phyloP scores from a whole-genome alignment of 2,113 vertebrate genomes.

The Gila orcuttii region DNA sequence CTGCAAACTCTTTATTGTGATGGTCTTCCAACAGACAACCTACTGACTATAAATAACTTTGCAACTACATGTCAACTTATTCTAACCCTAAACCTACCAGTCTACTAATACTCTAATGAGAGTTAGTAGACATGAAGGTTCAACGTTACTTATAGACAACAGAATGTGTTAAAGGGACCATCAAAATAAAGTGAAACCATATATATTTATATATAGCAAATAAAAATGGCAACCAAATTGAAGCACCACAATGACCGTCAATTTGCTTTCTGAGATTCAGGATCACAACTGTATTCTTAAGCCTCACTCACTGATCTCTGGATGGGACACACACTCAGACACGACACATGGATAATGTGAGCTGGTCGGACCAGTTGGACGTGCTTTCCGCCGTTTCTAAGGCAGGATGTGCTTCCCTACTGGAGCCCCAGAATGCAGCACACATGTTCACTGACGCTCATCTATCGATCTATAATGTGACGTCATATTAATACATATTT shows the following conservation, averaged over 20 bases:
- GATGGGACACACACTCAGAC: neutral
- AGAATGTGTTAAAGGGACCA: no score
- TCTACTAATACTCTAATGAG: no score
- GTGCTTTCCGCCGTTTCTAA: constrained; percentile 22
- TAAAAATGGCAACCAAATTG: no score
- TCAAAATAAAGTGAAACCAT: no score
- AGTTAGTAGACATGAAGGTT: no score
- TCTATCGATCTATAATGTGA: neutral
- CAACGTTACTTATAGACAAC: no score
- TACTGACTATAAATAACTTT: no score
- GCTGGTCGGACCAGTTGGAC: constrained; percentile 20
- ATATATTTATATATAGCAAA: no score
- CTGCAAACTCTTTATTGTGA: no score
- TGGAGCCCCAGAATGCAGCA: constrained; percentile 11
- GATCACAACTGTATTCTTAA: neutral
- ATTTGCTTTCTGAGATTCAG: neutral
- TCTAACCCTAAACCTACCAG: no score
- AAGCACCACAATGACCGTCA: neutral
- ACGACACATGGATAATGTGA: neutral
- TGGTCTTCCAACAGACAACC: no score
- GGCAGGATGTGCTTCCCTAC: constrained; percentile 36
- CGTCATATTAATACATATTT: neutral
- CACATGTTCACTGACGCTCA: constrained; percentile 26
- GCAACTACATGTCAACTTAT: no score
- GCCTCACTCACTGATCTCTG: neutral